Conservation (phyloP, 1,140 invertebrate species). For the Aphidius gifuensis region DNA sequence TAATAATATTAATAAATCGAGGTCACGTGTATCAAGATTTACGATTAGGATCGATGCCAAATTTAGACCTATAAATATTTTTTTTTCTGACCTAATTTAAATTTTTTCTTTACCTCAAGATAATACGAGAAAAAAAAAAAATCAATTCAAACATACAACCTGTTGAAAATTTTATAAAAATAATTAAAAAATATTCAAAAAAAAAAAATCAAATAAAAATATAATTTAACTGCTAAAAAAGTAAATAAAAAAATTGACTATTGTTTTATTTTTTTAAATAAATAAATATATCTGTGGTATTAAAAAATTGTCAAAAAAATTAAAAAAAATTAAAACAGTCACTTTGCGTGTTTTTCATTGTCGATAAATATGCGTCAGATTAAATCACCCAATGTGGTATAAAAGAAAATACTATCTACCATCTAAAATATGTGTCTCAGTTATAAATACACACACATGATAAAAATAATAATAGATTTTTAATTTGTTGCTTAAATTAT, state of each 20-base stretch:
- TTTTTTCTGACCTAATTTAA: too few relatives aligned
- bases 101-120: too few relatives aligned
- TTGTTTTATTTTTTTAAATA: not conserved
- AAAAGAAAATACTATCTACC: not conserved
- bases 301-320: not conserved
- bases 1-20: too few relatives aligned
- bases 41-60: too few relatives aligned
- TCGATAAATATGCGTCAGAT: not conserved
- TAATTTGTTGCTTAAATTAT: too few relatives aligned
- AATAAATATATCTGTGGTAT: not conserved
- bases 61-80: too few relatives aligned
- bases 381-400: conserved; percentile 4
- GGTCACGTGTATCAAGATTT: too few relatives aligned
- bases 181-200: not conserved
- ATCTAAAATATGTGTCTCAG: not conserved
- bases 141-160: too few relatives aligned
- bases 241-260: not conserved
- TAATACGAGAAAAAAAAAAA: too few relatives aligned
- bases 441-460: too few relatives aligned
- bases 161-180: not conserved
- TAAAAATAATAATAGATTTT: too few relatives aligned
- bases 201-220: conserved; percentile 29
- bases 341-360: conserved; percentile 4
- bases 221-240: conserved; percentile 13
- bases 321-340: not conserved